Base-by-base conservation (phyloP, 2,797 vertebrate genomes). In the Furcifer pardalis region DNA sequence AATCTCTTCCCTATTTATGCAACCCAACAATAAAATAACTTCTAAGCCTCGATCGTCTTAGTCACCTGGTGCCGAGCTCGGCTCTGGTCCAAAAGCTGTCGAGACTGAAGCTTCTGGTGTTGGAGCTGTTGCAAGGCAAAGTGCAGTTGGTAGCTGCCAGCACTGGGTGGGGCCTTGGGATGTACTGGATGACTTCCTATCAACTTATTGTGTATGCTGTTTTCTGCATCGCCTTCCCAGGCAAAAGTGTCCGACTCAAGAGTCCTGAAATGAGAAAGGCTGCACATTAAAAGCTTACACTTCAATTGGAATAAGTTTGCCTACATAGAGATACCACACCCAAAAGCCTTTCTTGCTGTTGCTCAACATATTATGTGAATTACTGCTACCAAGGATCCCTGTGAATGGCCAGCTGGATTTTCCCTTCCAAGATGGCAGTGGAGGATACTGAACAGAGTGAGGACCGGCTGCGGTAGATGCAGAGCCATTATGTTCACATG, bases 81-180 rank as follows among this genome's bases (percentile, higher is more conserved):
- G 89, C 96, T 97, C 89, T 97, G 97, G 87, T 98, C 96, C 91
- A 97, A 94, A 78, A 97, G 93, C 77, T 97, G 97, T 77, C 56
- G 95, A 78, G 97, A 96, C 92, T 97, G 97, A 82, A 95, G 94
- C 86, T 97, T 97, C 89, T 98, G 98, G 86, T 98, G 97, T 86
- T 98, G 97, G 42, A 98, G 97, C 42, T 98, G 97, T 91, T 97
- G 97, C 89, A 97, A 96, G 77, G 97, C 97, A 89, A 98, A 98
- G 91, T 97, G 97, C 81, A 98, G 96, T 84, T 98, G 97, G 95
- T 97, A 97, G 86, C 95, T 97, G 79, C 95, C 96, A 0, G 95
- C 90, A 0, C 94, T 88, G 83, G 96, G 91, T 79, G 95, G 94
- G 79, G 94, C 91, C 81, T 40, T 94, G 69, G 94, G 95, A 82